Base-by-base conservation (phyloP, 2,888 invertebrate species). In the Lithosia quadra region DNA sequence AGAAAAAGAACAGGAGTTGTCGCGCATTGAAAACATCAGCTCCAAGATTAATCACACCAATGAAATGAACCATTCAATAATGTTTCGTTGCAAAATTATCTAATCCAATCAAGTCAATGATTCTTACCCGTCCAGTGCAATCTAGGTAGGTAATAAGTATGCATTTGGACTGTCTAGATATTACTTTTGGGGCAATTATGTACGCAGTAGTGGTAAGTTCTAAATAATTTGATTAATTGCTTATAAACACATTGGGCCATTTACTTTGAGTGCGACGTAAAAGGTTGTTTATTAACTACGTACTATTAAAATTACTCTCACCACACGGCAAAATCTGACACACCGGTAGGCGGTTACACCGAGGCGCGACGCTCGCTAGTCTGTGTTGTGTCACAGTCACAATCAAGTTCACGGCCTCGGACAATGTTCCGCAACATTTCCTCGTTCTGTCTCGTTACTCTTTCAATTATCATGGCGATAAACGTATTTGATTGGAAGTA, bases 401-500 rank as follows among this genome's bases (percentile, higher is more conserved):
- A 90, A 90, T 91, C 92, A 93, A 93, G 93, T 93, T 93, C 93
- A 92, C 85, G 92, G 92, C 82, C 90, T 86, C 81, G 77, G 78
- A 74, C 80, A 75, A 80, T 76, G 86, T 84, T 85, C 83, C 79
- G 83, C 85, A 79, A 83, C 83, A 85, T 84, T 88, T 88, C 86
- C 86, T 84, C 81, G 81, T 88, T 85, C 83, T 80, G 82, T 86
- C 81, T 87, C 83, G 80, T 78, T 80, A 78, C 77, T 80, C 78
- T 64, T 82, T 79, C 81, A 75, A 78, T 83, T 81, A 84, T 78
- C 79, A 80, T 74, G 60, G 68, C 76, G 71, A 81, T 80, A 77
- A 80, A n/a, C 61, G 11, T 18, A 79, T 79, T 80, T 71, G 77
- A 79, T 76, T 67, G 68, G n/a, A n/a, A n/a, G n/a, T n/a, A n/a